phyloP scores from a whole-genome alignment of 2,113 vertebrate species.

The human region DNA sequence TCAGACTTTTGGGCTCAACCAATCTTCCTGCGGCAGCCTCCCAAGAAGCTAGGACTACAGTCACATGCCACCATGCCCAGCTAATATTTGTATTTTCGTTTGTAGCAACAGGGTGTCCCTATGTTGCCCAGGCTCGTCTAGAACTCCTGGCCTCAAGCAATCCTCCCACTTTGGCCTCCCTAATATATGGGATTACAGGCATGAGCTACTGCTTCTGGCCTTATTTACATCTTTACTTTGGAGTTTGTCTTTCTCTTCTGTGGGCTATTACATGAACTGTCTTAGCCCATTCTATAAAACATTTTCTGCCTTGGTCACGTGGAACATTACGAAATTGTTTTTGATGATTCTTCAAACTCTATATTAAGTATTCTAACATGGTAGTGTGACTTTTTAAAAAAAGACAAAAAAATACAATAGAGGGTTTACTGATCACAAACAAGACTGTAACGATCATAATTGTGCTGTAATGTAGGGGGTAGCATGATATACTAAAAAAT shows the following conservation, averaged over 20 bases:
- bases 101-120: no score
- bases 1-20: no score
- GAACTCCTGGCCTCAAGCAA: no score
- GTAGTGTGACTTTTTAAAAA: not conserved
- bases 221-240: not conserved
- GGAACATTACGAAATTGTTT: not conserved
- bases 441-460: not conserved
- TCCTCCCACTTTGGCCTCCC: no score
- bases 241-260: not conserved
- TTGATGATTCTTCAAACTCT: not conserved
- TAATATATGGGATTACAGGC: no score
- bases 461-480: not conserved
- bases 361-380: not conserved
- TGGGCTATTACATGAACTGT: not conserved
- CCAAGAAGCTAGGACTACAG: no score
- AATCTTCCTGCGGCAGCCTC: no score
- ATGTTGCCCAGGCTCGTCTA: no score
- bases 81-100: no score
- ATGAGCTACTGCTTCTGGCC: not conserved
- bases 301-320: not conserved
- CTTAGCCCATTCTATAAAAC: not conserved
- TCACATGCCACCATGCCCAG: no score
- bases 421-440: not conserved
- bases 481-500: not conserved
- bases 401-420: not conserved